These are phyloP conservation scores for Andrena cerasifolii DNA, from an alignment of 1,140 invertebrate species.

Conservation along the genomic window DNA sequence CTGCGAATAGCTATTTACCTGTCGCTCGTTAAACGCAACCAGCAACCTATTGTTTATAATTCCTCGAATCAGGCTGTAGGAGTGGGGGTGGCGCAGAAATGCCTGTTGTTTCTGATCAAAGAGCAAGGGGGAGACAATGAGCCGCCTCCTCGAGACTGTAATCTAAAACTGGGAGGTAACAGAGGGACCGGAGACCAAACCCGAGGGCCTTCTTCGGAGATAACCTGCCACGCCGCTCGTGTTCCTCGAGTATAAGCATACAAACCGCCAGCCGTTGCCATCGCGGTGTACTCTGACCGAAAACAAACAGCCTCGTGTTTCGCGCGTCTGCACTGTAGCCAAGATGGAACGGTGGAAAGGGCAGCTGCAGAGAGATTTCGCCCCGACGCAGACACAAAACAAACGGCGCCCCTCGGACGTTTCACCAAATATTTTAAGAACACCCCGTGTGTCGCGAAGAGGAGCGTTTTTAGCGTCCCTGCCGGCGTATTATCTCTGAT, in stretches of 20 bases:
- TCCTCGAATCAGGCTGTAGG: background rate
- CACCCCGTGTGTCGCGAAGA: slow-evolving; percentile 3
- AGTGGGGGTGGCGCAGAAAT: too few relatives aligned
- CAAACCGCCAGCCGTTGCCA: slow-evolving; percentile 5
- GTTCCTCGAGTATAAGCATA: background rate
- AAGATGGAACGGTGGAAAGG: too few relatives aligned
- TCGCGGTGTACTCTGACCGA: background rate
- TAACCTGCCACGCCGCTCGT: background rate
- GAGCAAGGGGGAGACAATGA: background rate
- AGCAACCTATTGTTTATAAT: slow-evolving; percentile 31
- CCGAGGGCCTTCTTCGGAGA: slow-evolving; percentile 9
- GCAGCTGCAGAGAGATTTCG: too few relatives aligned
- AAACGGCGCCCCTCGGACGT: too few relatives aligned
- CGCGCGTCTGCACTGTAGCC: too few relatives aligned
- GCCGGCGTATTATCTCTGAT: background rate
- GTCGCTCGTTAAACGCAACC: slow-evolving; percentile 12
- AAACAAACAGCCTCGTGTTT: slow-evolving; percentile 11
- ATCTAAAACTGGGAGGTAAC: slow-evolving; percentile 1
- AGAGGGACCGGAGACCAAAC: background rate
- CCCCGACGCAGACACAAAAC: too few relatives aligned
- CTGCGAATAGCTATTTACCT: background rate
- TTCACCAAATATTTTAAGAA: too few relatives aligned
- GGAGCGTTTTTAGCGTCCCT: background rate
- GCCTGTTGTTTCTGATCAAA: background rate
- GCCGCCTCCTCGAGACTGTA: slow-evolving; percentile 19